Conservation (phyloP, 2,888 invertebrate species). For the Teleogryllus oceanicus region DNA sequence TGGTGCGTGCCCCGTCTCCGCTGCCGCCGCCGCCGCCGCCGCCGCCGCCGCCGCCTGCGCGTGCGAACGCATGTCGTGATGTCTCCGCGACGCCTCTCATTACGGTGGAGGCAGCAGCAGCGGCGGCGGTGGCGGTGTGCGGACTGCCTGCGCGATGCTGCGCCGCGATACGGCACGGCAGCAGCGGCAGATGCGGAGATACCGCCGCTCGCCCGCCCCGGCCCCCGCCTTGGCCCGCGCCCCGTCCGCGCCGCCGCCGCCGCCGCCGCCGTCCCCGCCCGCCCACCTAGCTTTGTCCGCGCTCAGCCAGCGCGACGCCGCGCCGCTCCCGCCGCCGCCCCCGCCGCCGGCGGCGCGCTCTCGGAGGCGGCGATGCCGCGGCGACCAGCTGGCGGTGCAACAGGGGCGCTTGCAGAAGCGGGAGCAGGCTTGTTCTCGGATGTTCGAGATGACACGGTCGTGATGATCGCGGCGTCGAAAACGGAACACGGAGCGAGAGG, state of each 20-base stretch:
- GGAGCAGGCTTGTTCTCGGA: no score
- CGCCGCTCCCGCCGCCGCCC: not conserved
- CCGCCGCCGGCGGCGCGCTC: not conserved
- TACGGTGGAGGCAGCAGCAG: not conserved
- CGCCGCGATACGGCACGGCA: conserved; percentile 2
- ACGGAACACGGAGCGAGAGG: no score
- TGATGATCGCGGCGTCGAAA: no score
- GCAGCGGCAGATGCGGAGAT: conserved; percentile 5
- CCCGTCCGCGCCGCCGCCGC: not conserved
- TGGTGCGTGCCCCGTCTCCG: no score
- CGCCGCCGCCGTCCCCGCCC: no score
- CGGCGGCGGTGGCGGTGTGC: not conserved
- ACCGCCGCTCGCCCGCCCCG: not conserved
- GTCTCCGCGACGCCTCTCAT: conserved; percentile 12
- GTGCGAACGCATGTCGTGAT: not conserved
- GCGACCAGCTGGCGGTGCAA: not conserved
- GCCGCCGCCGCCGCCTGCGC: not conserved
- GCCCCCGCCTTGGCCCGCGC: not conserved
- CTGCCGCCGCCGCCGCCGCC: no score
- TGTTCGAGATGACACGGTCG: no score
- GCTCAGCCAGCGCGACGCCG: conserved; percentile 2
- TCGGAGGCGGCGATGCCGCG: not conserved
- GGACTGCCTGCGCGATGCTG: conserved; percentile 8
- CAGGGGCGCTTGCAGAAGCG: no score
- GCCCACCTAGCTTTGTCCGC: not conserved